phyloP scores from a whole-genome alignment of 2,888 invertebrate species.

The Athalia rosae region DNA sequence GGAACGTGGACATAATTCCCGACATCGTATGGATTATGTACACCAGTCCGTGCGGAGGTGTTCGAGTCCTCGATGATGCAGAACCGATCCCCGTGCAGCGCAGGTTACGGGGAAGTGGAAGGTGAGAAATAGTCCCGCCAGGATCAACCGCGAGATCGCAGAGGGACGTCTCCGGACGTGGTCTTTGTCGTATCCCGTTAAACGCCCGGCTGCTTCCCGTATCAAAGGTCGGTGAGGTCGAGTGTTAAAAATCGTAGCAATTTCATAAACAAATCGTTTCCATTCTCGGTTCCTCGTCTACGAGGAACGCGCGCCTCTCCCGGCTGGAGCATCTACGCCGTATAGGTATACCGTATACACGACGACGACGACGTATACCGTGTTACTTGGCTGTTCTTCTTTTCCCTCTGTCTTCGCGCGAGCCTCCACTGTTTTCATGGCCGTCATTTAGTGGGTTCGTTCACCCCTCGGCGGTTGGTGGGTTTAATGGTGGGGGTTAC shows the following conservation, averaged over 20 bases:
- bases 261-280: slow-evolving; percentile 44
- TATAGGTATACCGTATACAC: too few species aligned
- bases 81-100: slow-evolving; percentile 6
- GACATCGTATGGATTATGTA: too few species aligned
- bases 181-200: slow-evolving; percentile 20
- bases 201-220: slow-evolving; percentile 28
- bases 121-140: slow-evolving; percentile 5
- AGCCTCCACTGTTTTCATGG: slow-evolving; percentile 74
- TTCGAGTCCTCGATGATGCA: slow-evolving; percentile 9
- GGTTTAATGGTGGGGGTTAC: slow-evolving; percentile 49
- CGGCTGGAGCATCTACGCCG: neutral
- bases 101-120: neutral
- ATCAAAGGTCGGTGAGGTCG: slow-evolving; percentile 14
- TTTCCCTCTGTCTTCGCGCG: slow-evolving; percentile 49
- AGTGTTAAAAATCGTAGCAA: slow-evolving; percentile 40
- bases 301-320: slow-evolving; percentile 39
- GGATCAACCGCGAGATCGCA: neutral
- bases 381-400: slow-evolving; percentile 43
- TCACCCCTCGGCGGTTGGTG: slow-evolving; percentile 69
- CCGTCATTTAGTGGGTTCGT: slow-evolving; percentile 74
- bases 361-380: too few species aligned
- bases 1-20: too few species aligned
- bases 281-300: slow-evolving; percentile 24
- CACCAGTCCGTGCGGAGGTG: too few species aligned
- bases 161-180: neutral